These are phyloP conservation scores for Caradrina kadenii DNA, from an alignment of 2,888 invertebrate genomes.

Conservation along the genomic window DNA sequence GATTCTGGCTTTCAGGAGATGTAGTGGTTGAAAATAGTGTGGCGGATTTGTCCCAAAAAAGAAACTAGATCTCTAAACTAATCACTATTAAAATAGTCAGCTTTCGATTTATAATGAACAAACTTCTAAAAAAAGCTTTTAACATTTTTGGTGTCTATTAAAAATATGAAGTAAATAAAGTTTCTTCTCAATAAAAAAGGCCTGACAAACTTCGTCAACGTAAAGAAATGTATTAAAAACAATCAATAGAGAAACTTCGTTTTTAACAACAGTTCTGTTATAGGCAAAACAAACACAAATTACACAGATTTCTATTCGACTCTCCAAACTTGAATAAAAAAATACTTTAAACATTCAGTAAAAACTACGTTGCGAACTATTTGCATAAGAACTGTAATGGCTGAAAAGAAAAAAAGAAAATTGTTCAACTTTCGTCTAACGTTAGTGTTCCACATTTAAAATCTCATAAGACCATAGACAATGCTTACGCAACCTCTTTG, in stretches of 20 bases:
- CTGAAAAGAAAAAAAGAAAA: conserved; percentile 10
- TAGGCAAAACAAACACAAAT: conserved; percentile 15
- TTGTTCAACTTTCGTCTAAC: conserved; percentile 29
- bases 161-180: not conserved
- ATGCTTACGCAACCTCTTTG: conserved; percentile 39
- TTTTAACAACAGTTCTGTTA: conserved; percentile 10
- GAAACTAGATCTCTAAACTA: no score
- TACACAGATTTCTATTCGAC: conserved; percentile 27
- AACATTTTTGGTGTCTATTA: no score
- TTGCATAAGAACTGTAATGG: conserved; percentile 30
- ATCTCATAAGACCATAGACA: conserved; percentile 46
- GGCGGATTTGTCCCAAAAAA: no score
- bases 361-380: conserved; percentile 27
- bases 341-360: conserved; percentile 25
- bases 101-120: no score
- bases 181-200: not conserved
- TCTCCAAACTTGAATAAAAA: conserved; percentile 20
- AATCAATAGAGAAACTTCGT: conserved; percentile 19
- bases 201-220: not conserved
- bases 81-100: no score
- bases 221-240: conserved; percentile 6
- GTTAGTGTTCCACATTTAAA: conserved; percentile 52
- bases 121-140: no score
- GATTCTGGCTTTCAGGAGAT: no score
- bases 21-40: no score